Conservation (phyloP, 2,888 invertebrate species). For the Cryptocheilus praepositus region DNA sequence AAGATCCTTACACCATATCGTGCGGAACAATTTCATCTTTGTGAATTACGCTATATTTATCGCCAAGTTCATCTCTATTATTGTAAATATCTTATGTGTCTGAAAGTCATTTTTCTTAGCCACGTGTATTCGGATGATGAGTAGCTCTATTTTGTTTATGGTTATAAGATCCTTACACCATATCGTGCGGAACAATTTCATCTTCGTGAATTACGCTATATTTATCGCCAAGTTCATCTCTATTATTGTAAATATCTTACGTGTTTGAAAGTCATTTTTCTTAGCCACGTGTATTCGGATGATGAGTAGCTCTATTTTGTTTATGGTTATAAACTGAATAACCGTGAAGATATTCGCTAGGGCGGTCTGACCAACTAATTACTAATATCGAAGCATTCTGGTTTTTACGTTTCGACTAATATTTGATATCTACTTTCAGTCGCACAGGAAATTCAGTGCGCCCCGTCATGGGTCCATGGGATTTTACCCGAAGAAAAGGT, state of each 20-base stretch:
- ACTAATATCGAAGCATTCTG: constrained; percentile 6
- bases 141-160: constrained; percentile 80
- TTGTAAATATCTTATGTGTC: no score
- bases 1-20: no score
- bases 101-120: background rate
- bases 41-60: no score
- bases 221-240: constrained; percentile 1
- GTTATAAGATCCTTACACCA: constrained; percentile 76
- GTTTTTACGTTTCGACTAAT: background rate
- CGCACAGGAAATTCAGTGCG: constrained; percentile 99
- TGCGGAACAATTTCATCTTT: no score
- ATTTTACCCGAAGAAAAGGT: constrained; percentile 99
- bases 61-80: no score
- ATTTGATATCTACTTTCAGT: constrained; percentile 78
- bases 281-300: constrained; percentile 13
- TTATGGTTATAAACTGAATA: constrained; percentile 84
- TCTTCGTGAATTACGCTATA: background rate
- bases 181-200: background rate
- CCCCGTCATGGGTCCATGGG: constrained; percentile 99
- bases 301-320: constrained; percentile 81
- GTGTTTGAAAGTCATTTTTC: background rate
- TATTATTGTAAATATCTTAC: no score
- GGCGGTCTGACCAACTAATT: constrained; percentile 81
- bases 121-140: constrained; percentile 76
- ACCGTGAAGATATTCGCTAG: constrained; percentile 82